Conservation (phyloP, 2,797 vertebrate species). For the Gambusia yucatana region DNA sequence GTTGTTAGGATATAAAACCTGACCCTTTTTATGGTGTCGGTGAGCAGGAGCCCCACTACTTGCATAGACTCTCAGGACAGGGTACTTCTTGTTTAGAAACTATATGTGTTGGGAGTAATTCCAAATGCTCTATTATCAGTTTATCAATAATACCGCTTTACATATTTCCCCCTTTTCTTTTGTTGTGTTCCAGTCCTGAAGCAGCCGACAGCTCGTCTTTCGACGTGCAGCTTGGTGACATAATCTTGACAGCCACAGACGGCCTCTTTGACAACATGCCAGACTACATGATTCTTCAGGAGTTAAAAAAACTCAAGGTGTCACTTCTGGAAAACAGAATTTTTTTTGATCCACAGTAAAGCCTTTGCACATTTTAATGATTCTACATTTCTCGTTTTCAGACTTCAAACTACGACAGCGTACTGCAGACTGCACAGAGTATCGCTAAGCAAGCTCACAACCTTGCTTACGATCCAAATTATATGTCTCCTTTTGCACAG, state of each 20-base stretch:
- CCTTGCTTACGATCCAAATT: constrained; percentile 97
- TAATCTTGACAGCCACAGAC: constrained; percentile 96
- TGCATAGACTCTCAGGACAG: constrained; percentile 13
- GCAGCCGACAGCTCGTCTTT: constrained; percentile 96
- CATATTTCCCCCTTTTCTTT: constrained; percentile 9
- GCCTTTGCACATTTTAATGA: constrained; percentile 1
- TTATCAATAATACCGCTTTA: constrained; percentile 1
- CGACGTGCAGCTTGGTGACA: constrained; percentile 97
- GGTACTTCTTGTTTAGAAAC: constrained; percentile 21
- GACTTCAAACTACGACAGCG: constrained; percentile 96
- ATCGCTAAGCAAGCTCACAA: constrained; percentile 98
- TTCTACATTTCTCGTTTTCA: constrained; percentile 56
- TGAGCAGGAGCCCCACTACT: constrained; percentile 21
- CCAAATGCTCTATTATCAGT: constrained; percentile 13
- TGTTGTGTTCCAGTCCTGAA: constrained; percentile 84
- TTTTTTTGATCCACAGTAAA: neutral
- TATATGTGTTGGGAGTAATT: constrained; percentile 15
- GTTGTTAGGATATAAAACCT: constrained; percentile 41
- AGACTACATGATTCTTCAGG: constrained; percentile 99
- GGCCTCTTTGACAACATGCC: constrained; percentile 99
- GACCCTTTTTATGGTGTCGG: constrained; percentile 23
- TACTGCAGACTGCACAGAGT: constrained; percentile 95
- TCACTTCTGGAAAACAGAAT: neutral
- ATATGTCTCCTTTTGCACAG: constrained; percentile 99
- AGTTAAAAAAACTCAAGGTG: constrained; percentile 97